Percentiles rank a stretch among this genome's conserved stretches.
These are phyloP conservation scores for Oceanites oceanicus DNA, from an alignment of 2,113 vertebrate species.

Conservation along the genomic window DNA sequence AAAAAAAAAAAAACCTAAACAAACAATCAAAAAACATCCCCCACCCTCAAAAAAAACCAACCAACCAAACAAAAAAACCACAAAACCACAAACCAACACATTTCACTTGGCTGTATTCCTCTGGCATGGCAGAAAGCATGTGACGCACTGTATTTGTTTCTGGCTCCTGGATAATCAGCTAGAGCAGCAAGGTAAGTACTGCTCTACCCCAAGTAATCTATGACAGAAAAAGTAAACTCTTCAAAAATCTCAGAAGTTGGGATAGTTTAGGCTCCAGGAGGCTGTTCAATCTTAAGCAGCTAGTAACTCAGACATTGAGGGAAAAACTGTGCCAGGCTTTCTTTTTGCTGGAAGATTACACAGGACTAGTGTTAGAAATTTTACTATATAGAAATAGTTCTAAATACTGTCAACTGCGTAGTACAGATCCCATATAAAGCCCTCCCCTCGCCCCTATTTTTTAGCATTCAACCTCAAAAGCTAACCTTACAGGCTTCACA, in stretches of 20 bases:
- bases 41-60: neutral
- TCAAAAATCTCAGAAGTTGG: neutral
- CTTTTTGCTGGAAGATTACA: neutral
- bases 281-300: neutral
- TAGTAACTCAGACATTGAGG: neutral
- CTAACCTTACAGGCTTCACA: neutral
- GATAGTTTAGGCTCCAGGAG: neutral
- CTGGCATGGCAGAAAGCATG: neutral
- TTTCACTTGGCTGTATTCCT: neutral
- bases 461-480: neutral
- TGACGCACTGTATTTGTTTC: neutral
- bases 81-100: neutral
- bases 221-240: neutral
- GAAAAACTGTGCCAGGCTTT: neutral
- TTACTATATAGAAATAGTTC: neutral
- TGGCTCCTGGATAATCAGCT: neutral
- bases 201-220: neutral
- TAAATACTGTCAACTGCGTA: neutral
- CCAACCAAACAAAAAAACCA: neutral
- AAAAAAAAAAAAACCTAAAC: neutral
- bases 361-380: neutral
- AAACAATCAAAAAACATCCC: neutral
- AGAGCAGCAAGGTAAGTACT: neutral
- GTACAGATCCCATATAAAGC: neutral
- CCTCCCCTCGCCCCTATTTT: accelerated